Conservation (phyloP, 2,113 vertebrate species). For the Clarias gariepinus region DNA sequence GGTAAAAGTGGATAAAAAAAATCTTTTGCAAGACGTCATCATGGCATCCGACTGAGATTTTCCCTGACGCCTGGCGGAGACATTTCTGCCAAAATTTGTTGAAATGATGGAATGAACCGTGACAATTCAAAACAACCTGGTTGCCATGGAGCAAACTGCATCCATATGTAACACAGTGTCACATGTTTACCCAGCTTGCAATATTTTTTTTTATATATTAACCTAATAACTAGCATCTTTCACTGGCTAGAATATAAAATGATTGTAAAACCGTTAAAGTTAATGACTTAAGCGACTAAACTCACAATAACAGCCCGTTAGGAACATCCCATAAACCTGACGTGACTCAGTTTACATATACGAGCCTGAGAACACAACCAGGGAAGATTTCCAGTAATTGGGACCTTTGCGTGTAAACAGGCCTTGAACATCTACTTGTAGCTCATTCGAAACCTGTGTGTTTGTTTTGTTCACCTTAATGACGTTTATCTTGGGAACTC, state of each 20-base stretch:
- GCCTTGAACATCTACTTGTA: background rate
- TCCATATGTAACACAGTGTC: conserved; percentile 4
- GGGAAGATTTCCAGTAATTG: background rate
- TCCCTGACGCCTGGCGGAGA: conserved; percentile 13
- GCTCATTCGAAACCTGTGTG: background rate
- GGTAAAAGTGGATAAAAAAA: background rate
- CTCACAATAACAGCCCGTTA: background rate
- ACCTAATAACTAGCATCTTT: background rate
- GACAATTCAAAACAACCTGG: conserved; percentile 36
- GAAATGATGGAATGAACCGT: background rate
- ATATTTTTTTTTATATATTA: background rate
- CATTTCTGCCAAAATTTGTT: conserved; percentile 26
- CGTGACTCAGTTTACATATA: background rate
- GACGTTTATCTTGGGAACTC: conserved; percentile 62
- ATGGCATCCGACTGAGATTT: conserved; percentile 40
- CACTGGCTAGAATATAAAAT: background rate
- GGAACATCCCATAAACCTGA: background rate
- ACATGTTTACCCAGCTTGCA: background rate
- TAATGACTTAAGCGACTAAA: background rate
- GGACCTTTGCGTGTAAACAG: background rate
- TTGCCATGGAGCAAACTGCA: conserved; percentile 36
- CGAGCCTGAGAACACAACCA: background rate
- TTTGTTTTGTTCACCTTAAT: conserved; percentile 71
- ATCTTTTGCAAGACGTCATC: conserved; percentile 15
- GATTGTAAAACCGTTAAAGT: background rate